Conservation (phyloP, 2,888 invertebrate genomes). For the Eupeodes latifasciatus region DNA sequence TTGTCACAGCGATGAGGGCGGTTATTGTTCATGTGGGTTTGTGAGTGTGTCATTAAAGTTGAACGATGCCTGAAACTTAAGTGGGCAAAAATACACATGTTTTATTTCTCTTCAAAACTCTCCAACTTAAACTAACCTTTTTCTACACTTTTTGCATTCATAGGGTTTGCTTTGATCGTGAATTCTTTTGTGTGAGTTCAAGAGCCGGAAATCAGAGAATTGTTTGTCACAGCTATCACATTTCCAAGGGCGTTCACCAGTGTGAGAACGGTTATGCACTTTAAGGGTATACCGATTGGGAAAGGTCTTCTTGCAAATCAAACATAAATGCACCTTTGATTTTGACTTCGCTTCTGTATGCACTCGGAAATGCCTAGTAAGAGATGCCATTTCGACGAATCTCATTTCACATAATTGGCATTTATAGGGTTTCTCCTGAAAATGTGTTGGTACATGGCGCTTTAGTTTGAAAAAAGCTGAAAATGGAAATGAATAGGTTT, state of each 20-base stretch:
- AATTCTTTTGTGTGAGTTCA: constrained; percentile 43
- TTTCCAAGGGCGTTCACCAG: constrained; percentile 55
- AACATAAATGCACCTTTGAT: constrained; percentile 1
- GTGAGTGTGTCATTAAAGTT: constrained; percentile 27
- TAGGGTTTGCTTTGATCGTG: constrained; percentile 6
- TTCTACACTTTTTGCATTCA: constrained; percentile 33
- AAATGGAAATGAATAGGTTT: not conserved
- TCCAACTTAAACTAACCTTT: not conserved
- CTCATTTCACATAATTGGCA: constrained; percentile 34
- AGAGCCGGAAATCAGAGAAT: constrained; percentile 42
- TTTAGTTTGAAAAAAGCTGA: constrained; percentile 34
- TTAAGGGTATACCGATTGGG: constrained; percentile 36
- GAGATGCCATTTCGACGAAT: constrained; percentile 47
- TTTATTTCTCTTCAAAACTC: not conserved
- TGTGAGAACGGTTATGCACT: constrained; percentile 50
- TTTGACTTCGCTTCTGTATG: not conserved
- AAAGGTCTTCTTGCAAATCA: constrained; percentile 28
- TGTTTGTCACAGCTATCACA: constrained; percentile 31
- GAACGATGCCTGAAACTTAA: constrained; percentile 50
- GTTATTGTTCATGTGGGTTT: constrained; percentile 13
- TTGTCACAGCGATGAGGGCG: constrained; percentile 47
- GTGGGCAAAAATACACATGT: not conserved
- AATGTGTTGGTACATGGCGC: constrained; percentile 50
- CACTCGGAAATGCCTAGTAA: constrained; percentile 39
- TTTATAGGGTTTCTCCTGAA: constrained; percentile 39